Conservation (phyloP, 1,140 invertebrate species). For the Grapholita molesta region DNA sequence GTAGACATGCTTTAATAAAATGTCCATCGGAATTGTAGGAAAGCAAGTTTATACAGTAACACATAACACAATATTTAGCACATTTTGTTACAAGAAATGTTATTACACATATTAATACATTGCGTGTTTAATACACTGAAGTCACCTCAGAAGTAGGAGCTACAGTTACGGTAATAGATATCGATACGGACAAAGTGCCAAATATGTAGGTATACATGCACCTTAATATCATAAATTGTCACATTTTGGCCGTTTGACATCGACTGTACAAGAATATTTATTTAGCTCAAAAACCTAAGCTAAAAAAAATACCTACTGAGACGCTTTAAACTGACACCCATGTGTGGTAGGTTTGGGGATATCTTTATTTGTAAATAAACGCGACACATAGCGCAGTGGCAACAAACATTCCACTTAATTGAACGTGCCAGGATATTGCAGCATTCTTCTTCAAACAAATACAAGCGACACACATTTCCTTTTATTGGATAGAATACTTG, state of each 20-base stretch:
- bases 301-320: no score
- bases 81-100: background rate
- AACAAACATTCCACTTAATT: conserved; percentile 12
- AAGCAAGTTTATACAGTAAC: background rate
- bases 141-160: no score
- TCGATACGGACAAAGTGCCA: no score
- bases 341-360: background rate
- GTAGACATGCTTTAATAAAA: background rate
- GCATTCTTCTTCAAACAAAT: conserved; percentile 5
- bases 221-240: no score
- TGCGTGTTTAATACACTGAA: background rate
- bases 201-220: no score
- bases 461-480: background rate
- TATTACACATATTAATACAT: background rate
- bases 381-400: background rate
- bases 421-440: conserved; percentile 6
- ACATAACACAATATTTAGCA: no score
- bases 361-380: conserved; percentile 11
- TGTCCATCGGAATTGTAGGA: background rate
- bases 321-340: background rate
- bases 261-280: no score
- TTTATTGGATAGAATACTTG: background rate
- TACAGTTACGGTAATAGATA: no score
- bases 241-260: no score
- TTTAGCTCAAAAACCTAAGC: no score